Conservation (phyloP, 2,113 vertebrate genomes). For the Brachirus orientalis region DNA sequence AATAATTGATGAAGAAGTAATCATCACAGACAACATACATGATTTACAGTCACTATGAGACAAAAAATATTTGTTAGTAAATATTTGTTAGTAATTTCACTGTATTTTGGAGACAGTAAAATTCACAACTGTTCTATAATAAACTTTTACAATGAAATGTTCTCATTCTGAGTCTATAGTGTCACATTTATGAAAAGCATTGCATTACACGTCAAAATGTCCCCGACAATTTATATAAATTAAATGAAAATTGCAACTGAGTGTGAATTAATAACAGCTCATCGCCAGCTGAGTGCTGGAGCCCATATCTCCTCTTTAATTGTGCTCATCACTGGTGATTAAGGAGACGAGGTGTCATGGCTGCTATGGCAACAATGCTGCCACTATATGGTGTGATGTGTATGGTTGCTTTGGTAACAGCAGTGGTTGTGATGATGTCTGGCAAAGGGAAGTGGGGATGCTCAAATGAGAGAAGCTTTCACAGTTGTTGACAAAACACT, state of each 20-base stretch:
- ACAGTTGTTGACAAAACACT: too few species aligned
- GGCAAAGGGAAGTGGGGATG: background rate
- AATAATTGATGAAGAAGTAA: background rate
- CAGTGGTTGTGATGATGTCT: slow-evolving; percentile 19
- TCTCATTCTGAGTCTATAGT: too few species aligned
- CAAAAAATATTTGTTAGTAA: too few species aligned
- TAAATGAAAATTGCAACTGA: background rate
- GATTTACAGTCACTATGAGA: too few species aligned
- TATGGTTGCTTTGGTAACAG: slow-evolving; percentile 60
- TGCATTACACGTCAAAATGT: background rate
- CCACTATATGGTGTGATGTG: slow-evolving; percentile 37
- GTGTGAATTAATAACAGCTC: background rate
- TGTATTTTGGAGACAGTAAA: too few species aligned
- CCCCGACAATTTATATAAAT: background rate
- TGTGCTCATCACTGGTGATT: slow-evolving; percentile 33
- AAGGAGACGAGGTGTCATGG: slow-evolving; percentile 67
- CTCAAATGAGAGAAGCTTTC: background rate
- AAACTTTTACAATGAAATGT: too few species aligned
- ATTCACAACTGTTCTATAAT: too few species aligned
- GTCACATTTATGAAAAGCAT: too few species aligned
- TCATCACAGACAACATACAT: too few species aligned
- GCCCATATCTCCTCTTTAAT: slow-evolving; percentile 1
- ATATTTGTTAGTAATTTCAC: background rate
- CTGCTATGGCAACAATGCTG: slow-evolving; percentile 66
- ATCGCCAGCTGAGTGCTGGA: background rate